Evolutionary conservation across 2,113 vertebrate genomes (phyloP).

Genomic region (Chamaetylas fuelleborni): DNA sequence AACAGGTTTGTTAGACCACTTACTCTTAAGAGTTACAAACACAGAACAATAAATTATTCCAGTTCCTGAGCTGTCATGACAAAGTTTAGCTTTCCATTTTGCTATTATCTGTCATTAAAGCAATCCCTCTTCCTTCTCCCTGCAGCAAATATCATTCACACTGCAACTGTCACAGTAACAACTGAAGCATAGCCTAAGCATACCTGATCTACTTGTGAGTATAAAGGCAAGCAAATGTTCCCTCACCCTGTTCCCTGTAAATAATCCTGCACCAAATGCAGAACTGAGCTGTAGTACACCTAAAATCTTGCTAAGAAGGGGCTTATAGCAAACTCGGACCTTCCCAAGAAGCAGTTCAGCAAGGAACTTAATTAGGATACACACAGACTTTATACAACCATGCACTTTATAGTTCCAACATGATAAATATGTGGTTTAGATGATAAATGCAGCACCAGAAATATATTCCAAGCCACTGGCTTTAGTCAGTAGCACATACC

Average conservation of each 20-base stretch:
- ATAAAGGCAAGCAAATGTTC: not conserved
- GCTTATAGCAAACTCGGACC: not conserved
- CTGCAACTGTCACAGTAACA: not conserved
- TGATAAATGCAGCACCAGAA: not conserved
- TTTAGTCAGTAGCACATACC: not conserved
- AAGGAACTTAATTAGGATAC: not conserved
- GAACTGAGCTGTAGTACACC: not conserved
- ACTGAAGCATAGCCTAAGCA: not conserved
- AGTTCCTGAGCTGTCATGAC: not conserved
- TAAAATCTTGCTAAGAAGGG: not conserved
- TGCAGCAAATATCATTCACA: not conserved
- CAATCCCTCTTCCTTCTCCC: not conserved
- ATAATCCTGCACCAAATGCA: not conserved
- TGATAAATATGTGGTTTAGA: not conserved
- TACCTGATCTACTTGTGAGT: not conserved
- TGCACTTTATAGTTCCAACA: not conserved
- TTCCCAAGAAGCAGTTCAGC: not conserved
- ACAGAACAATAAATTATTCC: not conserved
- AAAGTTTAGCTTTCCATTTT: not conserved
- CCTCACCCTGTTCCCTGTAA: not conserved
- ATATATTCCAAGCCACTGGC: not conserved
- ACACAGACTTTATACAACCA: not conserved
- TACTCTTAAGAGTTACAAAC: not conserved
- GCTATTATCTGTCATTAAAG: not conserved
- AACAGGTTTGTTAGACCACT: not conserved